Evolutionary conservation across 2,888 invertebrate genomes (phyloP).

Genomic region (Conops quadrifasciatus): DNA sequence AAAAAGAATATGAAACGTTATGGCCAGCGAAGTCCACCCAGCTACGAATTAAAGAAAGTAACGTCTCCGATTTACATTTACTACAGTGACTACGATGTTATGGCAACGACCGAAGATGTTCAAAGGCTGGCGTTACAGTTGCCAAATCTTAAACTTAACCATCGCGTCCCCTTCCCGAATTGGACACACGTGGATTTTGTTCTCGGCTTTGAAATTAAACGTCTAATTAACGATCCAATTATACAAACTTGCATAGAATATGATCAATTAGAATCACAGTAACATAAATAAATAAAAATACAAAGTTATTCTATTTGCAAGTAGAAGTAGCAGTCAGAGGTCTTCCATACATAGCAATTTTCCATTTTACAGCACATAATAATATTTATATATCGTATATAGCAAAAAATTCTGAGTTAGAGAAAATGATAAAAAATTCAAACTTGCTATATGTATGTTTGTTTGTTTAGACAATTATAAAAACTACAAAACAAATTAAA

Average conservation of each 20-base stretch:
- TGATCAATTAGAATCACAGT: constrained; percentile 17
- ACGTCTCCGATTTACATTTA: background rate
- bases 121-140: background rate
- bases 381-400: no score
- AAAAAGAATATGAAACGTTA: background rate
- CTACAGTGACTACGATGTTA: background rate
- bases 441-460: no score
- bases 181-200: constrained; percentile 47
- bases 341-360: no score
- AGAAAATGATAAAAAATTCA: no score
- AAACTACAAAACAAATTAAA: no score
- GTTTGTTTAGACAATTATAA: no score
- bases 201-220: constrained; percentile 38
- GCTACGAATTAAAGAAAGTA: background rate
- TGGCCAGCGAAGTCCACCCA: background rate
- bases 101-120: background rate
- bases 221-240: constrained; percentile 40
- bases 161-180: constrained; percentile 38
- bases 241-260: constrained; percentile 36
- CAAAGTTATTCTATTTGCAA: no score
- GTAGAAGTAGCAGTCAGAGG: no score
- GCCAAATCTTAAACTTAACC: constrained; percentile 32
- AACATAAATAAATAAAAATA: no score
- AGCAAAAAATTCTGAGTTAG: no score
- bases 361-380: no score